These are phyloP conservation scores for Lanistes nyassanus DNA, from an alignment of 1,140 invertebrate genomes.

Conservation along the genomic window DNA sequence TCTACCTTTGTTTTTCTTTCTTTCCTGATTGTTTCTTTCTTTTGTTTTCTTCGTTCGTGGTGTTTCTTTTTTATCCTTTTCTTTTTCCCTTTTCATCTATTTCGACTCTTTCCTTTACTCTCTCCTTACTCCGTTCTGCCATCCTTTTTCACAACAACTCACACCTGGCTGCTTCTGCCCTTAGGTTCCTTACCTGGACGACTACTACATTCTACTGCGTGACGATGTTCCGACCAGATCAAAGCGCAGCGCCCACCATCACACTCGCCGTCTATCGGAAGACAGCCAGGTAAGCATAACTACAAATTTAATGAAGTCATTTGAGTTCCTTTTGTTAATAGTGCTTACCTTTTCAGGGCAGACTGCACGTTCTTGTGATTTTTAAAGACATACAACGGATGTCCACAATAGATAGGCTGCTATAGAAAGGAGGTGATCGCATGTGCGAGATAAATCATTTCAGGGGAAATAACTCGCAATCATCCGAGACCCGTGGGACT, in stretches of 20 bases:
- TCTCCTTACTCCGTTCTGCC: conserved; percentile 1
- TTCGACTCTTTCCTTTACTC: not conserved
- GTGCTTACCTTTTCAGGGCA: too few species aligned
- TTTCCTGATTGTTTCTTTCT: not conserved
- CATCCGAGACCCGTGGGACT: too few species aligned
- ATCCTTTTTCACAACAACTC: not conserved
- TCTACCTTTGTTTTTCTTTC: not conserved
- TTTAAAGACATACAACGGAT: too few species aligned
- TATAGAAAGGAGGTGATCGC: too few species aligned
- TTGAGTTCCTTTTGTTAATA: too few species aligned
- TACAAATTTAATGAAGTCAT: too few species aligned
- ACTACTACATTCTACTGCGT: not conserved
- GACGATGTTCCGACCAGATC: not conserved
- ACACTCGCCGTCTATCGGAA: not conserved
- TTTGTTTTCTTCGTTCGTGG: not conserved
- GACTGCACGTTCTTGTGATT: too few species aligned
- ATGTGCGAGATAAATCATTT: too few species aligned
- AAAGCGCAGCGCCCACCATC: not conserved
- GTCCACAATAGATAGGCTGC: too few species aligned
- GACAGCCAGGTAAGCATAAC: not conserved
- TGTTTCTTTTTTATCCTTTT: not conserved
- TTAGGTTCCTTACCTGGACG: not conserved
- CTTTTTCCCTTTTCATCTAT: not conserved
- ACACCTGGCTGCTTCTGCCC: not conserved
- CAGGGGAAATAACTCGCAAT: too few species aligned